Evolutionary conservation across 2,888 invertebrate genomes (phyloP), one percentile per base, ranked within the genome.

Genomic region (Hemaris fuciformis): DNA sequence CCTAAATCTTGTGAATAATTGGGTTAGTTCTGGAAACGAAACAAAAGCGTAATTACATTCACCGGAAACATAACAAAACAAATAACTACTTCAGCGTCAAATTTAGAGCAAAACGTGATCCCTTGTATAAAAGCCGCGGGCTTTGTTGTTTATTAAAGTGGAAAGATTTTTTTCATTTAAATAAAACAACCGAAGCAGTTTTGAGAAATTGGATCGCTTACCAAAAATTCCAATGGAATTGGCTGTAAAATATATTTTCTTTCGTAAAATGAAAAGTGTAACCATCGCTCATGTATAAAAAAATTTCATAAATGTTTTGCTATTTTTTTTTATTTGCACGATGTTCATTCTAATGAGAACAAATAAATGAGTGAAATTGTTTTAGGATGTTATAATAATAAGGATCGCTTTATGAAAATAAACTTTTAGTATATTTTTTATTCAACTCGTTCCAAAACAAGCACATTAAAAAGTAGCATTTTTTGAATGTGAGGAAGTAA

Each of bases 101-200:
- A 84, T 85, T 81, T 74, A 79, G 77, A 83, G 84, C 80, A 79
- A 81, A 77, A 75, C 74, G 74, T 74, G 64, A 66, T 76, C 77
- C 72, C 74, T 59, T 59, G 72, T 67, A 74, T 66, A 73, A 79
- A 83, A 79, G 75, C 78, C 74, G 67, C 66, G 63, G 77, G 77
- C 75, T 82, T 84, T 81, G 79, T 84, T 79, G 72, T 80, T 77
- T 80, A 77, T 81, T 73, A 81, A 83, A 82, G 64, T 74, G 71
- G 66, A 75, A 80, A 83, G 78, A 70, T 79, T 76, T 83, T n/a
- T 80, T 66, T 57, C 72, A 72, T 72, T 76, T 69, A 65, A 75
- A 75, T 68, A 73, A 73, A 72, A 63, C 68, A 64, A 62, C 61
- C 66, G 69, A 70, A 41, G 15, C 10, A 43, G 68, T 67, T 69